These are phyloP conservation scores for Volucella zonaria DNA, from an alignment of 2,888 invertebrate species.

Conservation along the genomic window DNA sequence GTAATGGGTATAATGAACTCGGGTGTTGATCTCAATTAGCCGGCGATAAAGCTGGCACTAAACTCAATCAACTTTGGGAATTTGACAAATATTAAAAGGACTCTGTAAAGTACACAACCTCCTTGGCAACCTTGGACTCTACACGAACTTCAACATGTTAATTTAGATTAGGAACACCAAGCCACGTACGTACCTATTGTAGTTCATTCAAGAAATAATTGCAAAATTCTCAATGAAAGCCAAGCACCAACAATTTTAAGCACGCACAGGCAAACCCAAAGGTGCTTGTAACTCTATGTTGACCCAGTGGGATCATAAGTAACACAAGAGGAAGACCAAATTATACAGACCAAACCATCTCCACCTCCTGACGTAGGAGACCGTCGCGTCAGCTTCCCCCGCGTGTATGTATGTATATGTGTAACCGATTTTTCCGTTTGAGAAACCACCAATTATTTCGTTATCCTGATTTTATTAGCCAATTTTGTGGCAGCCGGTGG, in stretches of 20 bases:
- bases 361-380: background rate
- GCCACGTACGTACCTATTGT: background rate
- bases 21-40: too few species aligned
- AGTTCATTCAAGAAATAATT: background rate
- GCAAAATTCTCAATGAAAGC: background rate
- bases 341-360: background rate
- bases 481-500: constrained; percentile 38
- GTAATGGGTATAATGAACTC: too few species aligned
- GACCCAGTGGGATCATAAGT: constrained; percentile 56
- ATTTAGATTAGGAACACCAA: too few species aligned
- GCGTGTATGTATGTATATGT: too few species aligned
- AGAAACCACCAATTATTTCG: constrained; percentile 14
- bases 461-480: constrained; percentile 57
- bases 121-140: too few species aligned
- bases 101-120: too few species aligned
- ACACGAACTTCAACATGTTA: too few species aligned
- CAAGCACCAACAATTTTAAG: constrained; percentile 20
- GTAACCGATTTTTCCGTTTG: background rate
- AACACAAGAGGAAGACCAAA: constrained; percentile 43
- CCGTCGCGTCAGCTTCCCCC: background rate
- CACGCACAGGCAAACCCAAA: background rate
- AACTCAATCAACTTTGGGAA: too few species aligned
- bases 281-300: background rate
- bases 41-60: too few species aligned
- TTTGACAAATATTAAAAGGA: too few species aligned